These are phyloP conservation scores for Orthonyx spaldingii DNA, from an alignment of 2,113 vertebrate genomes.

Conservation along the genomic window DNA sequence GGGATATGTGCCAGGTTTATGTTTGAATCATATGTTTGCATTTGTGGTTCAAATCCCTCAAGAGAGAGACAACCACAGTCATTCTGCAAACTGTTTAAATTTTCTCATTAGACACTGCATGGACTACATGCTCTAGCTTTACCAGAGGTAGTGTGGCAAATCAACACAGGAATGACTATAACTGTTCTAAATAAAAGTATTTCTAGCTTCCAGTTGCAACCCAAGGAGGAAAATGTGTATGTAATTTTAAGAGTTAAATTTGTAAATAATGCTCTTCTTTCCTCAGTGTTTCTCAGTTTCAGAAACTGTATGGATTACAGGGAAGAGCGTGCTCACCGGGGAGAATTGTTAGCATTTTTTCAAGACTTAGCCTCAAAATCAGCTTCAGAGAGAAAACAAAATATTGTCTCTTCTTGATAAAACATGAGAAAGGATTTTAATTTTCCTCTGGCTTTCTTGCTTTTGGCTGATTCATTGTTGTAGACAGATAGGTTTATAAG, in stretches of 20 bases:
- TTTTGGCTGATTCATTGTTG: constrained; percentile 4
- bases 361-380: background rate
- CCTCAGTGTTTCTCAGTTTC: background rate
- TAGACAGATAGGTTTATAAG: background rate
- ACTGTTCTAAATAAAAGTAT: background rate
- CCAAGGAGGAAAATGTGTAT: background rate
- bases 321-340: rapidly evolving
- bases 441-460: constrained; percentile 5
- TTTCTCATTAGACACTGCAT: rapidly evolving
- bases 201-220: background rate
- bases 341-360: background rate
- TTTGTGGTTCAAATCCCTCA: background rate
- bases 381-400: background rate
- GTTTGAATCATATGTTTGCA: background rate
- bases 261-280: background rate
- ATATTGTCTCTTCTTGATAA: constrained; percentile 18
- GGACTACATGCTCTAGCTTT: background rate
- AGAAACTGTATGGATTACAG: background rate
- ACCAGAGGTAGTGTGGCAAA: background rate
- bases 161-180: background rate
- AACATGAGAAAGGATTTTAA: background rate
- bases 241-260: background rate
- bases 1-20: background rate
- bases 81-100: background rate
- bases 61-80: background rate